Evolutionary conservation across 2,888 invertebrate species (phyloP), one percentile per base, ranked within the genome.

Genomic region (Micropterix aruncella): DNA sequence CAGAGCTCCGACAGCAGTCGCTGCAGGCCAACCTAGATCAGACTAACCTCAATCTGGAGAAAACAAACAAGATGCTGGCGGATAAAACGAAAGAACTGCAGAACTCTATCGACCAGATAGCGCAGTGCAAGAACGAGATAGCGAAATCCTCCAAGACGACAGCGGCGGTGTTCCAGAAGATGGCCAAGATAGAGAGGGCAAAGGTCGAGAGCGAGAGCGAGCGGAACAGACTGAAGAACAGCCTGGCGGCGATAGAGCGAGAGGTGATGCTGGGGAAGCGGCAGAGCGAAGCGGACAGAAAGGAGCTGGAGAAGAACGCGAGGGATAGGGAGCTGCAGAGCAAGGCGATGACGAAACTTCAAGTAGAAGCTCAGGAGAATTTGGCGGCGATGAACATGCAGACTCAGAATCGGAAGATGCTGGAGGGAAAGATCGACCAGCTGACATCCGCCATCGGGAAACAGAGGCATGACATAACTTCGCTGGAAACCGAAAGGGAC

Each of bases 251-350:
- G 40, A 70, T 75, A 58, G 75, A 78, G 55, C 70, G 76, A n/a
- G 77, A 83, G 54, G 69, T 79, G 16, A 71, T 73, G 54, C 62
- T 71, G 9, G 57, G 65, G 47, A 77, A 74, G 53, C 73, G 70
- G 53, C 71, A 74, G 51, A 60, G 70, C 0, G 74, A 76, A 16
- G 53, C 57, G 0, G 79, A 83, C 55, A 74, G 73, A 54, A 73
- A 81, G 48, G 66, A 71, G 2, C 73, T 79, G 1, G 83, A 85
- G 50, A 73, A 74, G 44, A 57, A 80, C 12, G 65, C 70, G 47
- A 66, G 83, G 38, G 85, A 87, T 57, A 79, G 80, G 59, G 82
- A 83, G 42, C 73, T 74, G 40, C 61, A 76, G 46, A 76, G 65
- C 54, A 83, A 80, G 55, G 75, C 64, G 48, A 60, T 77, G 53